Evolutionary conservation across 2,797 vertebrate species (phyloP).

Genomic region (Pseudomugil gertrudae): DNA sequence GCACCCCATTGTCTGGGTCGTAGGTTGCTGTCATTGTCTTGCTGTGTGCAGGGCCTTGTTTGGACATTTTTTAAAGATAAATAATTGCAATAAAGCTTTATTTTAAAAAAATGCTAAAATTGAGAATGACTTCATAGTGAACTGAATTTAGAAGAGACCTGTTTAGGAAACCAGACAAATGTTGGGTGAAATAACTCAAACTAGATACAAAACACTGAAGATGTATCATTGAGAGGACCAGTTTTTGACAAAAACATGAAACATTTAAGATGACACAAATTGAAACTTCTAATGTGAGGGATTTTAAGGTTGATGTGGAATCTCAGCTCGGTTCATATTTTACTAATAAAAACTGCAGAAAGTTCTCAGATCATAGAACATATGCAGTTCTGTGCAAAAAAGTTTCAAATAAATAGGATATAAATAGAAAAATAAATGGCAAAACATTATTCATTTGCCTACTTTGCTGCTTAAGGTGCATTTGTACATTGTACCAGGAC

Average conservation of each 20-base stretch:
- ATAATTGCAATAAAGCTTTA: constrained; percentile 1
- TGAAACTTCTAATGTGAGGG: no score
- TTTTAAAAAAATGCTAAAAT: not conserved
- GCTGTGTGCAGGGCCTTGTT: constrained; percentile 88
- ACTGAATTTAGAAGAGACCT: not conserved
- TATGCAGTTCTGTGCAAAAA: not conserved
- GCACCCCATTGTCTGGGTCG: constrained; percentile 90
- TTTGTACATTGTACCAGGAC: not conserved
- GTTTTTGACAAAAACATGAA: not conserved
- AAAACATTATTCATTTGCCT: not conserved
- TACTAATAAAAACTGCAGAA: not conserved
- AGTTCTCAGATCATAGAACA: not conserved
- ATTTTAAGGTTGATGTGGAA: not conserved
- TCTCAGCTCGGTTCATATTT: no score
- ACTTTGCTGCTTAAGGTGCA: not conserved
- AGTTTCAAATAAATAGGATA: not conserved
- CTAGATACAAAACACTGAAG: not conserved
- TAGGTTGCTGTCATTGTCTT: constrained; percentile 94
- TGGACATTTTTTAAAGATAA: not conserved
- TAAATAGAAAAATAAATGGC: not conserved
- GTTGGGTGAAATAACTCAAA: not conserved
- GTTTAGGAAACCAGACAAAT: not conserved
- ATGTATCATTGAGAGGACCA: not conserved
- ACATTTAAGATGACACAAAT: no score
- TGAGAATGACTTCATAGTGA: not conserved